A percentile compares a stretch with the other conserved stretches of the same genome.
Conservation (phyloP, 1,140 invertebrate species). For the Arctopsyche grandis region DNA sequence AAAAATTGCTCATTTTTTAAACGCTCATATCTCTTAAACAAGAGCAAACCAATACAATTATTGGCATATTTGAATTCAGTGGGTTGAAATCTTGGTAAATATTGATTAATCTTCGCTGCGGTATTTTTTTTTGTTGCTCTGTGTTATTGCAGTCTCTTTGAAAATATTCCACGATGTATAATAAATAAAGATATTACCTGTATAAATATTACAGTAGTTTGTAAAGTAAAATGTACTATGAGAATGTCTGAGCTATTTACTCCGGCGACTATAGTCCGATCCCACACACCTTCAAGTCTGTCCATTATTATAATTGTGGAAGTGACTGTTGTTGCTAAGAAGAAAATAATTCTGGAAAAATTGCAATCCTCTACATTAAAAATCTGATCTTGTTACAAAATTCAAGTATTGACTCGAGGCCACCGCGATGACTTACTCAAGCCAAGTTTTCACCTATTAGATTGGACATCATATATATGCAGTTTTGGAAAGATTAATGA, state of each 20-base stretch:
- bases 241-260: constrained; percentile 67
- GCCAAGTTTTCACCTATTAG: too few species aligned
- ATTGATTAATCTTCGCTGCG: too few species aligned
- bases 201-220: constrained; percentile 76
- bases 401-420: background rate
- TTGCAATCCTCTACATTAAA: background rate
- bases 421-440: too few species aligned
- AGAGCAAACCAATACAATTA: too few species aligned
- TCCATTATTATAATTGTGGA: constrained; percentile 85
- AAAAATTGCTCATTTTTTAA: too few species aligned
- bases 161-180: constrained; percentile 19
- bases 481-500: too few species aligned
- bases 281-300: constrained; percentile 81
- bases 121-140: too few species aligned
- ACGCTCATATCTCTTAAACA: too few species aligned
- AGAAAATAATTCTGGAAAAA: constrained; percentile 76
- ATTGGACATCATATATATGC: too few species aligned
- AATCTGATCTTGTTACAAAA: background rate
- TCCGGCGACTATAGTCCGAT: constrained; percentile 79
- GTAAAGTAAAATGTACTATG: constrained; percentile 79
- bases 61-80: too few species aligned
- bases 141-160: too few species aligned
- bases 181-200: constrained; percentile 72
- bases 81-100: too few species aligned
- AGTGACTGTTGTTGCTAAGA: constrained; percentile 81